Evolutionary conservation across 2,113 vertebrate species (phyloP).

Genomic region (Catharus bicknelli): DNA sequence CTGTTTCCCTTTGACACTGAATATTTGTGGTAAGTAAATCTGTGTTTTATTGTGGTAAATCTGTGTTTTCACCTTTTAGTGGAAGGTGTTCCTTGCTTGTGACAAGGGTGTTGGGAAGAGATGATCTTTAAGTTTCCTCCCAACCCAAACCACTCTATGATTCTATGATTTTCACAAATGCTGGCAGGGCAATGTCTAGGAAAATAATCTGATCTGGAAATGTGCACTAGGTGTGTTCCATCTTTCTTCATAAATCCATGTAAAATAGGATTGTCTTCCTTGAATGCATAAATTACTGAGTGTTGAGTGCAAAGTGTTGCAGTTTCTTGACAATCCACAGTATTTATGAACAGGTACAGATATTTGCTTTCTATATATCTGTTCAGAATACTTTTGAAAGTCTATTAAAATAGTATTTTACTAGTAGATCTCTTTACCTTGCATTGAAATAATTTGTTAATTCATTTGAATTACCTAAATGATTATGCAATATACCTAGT

Average conservation of each 20-base stretch:
- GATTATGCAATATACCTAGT: not conserved
- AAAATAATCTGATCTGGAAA: not conserved
- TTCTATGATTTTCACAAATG: not conserved
- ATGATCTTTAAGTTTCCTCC: not conserved
- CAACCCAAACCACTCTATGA: not conserved
- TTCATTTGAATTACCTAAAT: not conserved
- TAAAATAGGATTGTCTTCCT: not conserved
- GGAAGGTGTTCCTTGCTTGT: not conserved
- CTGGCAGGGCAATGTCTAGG: not conserved
- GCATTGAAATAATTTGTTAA: not conserved
- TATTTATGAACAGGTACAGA: not conserved
- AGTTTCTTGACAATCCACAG: not conserved
- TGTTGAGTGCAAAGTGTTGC: not conserved
- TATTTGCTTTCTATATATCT: not conserved
- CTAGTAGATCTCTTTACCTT: not conserved
- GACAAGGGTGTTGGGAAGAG: not conserved
- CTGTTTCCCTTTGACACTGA: not conserved
- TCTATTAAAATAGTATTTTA: not conserved
- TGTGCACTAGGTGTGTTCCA: not conserved
- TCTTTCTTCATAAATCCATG: not conserved
- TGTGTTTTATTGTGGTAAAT: not conserved
- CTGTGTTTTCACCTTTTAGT: not conserved
- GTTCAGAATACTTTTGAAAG: not conserved
- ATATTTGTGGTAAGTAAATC: not conserved
- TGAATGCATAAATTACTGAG: not conserved